A percentile compares a stretch with the other conserved stretches of the same genome.
phyloP scores from a whole-genome alignment of 2,888 invertebrate genomes.

The Cryptus armator region DNA sequence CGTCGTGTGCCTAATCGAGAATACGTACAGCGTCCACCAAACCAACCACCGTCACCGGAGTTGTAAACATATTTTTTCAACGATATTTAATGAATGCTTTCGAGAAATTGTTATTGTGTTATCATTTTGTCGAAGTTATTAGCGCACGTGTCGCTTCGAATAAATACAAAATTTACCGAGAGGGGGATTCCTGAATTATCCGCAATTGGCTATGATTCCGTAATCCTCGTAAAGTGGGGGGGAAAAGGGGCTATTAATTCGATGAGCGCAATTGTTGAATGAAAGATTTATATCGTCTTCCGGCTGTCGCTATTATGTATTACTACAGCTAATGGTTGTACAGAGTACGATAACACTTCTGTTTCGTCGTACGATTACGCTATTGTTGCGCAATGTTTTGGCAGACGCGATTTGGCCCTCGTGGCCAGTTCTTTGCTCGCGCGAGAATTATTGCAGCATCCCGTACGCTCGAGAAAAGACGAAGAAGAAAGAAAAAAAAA shows the following conservation, averaged over 20 bases:
- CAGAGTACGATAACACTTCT: slow-evolving; percentile 42
- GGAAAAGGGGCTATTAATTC: neutral
- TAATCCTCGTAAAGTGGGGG: neutral
- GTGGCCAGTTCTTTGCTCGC: slow-evolving; percentile 22
- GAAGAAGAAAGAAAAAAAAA: neutral
- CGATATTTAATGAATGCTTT: neutral
- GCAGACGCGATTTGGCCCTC: slow-evolving; percentile 29
- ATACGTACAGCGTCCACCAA: neutral
- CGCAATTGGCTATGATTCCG: neutral
- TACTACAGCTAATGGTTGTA: slow-evolving; percentile 23
- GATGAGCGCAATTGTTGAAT: slow-evolving; percentile 32
- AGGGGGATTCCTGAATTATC: neutral
- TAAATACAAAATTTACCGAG: neutral
- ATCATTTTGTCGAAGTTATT: slow-evolving; percentile 13
- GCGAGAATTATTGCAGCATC: slow-evolving; percentile 58
- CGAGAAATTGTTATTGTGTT: neutral
- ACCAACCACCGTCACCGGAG: neutral
- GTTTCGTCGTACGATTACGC: slow-evolving; percentile 46
- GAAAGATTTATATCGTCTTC: slow-evolving; percentile 40
- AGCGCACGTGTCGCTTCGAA: neutral
- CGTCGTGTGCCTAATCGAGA: slow-evolving; percentile 23
- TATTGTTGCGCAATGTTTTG: slow-evolving; percentile 59
- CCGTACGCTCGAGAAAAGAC: slow-evolving; percentile 25
- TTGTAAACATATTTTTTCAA: slow-evolving; percentile 15
- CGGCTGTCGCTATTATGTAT: slow-evolving; percentile 20